A percentile compares a stretch with the other conserved stretches of the same genome.
Evolutionary conservation across 2,113 vertebrate genomes (phyloP).

Genomic region (Triplophysa dalaica): DNA sequence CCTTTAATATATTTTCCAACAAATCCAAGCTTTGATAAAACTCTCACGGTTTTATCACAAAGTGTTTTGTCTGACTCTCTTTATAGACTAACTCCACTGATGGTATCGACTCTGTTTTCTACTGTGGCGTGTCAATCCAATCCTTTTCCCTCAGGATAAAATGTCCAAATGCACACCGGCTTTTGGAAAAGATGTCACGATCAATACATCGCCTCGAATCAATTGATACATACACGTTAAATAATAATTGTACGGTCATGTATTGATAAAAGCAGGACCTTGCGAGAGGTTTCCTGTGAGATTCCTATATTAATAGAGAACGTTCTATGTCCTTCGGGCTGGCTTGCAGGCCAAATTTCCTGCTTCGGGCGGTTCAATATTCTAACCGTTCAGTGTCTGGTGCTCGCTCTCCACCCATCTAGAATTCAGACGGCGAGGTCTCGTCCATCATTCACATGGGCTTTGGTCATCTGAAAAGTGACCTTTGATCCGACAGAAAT

Average conservation of each 20-base stretch:
- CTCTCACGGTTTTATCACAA: conserved; percentile 1
- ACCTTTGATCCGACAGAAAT: conserved; percentile 55
- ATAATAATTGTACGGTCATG: conserved; percentile 76
- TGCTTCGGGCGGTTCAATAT: conserved; percentile 46
- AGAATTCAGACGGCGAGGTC: conserved; percentile 56
- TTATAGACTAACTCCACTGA: conserved; percentile 28
- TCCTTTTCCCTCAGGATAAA: conserved; percentile 66
- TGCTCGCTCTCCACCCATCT: conserved; percentile 34
- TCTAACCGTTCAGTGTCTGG: conserved; percentile 35
- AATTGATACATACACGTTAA: conserved; percentile 76
- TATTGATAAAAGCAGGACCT: conserved; percentile 63
- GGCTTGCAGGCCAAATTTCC: not conserved
- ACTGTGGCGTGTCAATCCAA: conserved; percentile 58
- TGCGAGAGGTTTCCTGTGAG: not conserved
- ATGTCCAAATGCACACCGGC: conserved; percentile 71
- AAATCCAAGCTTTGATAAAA: not conserved
- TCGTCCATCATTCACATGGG: conserved; percentile 59
- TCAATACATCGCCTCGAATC: conserved; percentile 67
- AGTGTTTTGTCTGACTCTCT: conserved; percentile 32
- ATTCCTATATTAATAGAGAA: conserved; percentile 17
- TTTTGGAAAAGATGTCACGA: conserved; percentile 69
- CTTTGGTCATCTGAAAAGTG: conserved; percentile 57
- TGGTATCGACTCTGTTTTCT: conserved; percentile 9
- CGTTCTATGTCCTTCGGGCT: conserved; percentile 7
- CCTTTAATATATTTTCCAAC: not conserved